A percentile compares a stretch with the other conserved stretches of the same genome.
Evolutionary conservation across 2,797 vertebrate species (phyloP).

Genomic region (Philypnodon macrostomus): DNA sequence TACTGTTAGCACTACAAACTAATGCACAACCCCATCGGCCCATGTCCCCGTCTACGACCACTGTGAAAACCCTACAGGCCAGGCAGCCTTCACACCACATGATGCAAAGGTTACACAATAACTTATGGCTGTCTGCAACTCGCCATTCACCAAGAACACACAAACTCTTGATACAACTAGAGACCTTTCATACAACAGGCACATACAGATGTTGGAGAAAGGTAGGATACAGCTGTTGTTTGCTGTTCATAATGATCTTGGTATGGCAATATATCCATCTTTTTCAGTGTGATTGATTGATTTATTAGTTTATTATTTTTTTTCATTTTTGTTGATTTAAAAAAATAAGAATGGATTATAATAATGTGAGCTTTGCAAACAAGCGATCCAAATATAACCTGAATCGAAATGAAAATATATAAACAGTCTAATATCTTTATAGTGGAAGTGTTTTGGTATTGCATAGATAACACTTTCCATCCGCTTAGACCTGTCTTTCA

Average conservation of each 20-base stretch:
- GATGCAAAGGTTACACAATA: constrained; percentile 65
- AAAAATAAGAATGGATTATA: too few relatives aligned
- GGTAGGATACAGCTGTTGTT: too few relatives aligned
- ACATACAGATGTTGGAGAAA: constrained; percentile 32
- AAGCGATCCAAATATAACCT: too few relatives aligned
- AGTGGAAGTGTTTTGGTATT: too few relatives aligned
- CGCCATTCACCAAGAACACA: constrained; percentile 10
- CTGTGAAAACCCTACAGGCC: constrained; percentile 36
- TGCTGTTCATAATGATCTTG: too few relatives aligned
- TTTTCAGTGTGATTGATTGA: too few relatives aligned
- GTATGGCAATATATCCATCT: too few relatives aligned
- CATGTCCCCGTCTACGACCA: constrained; percentile 37
- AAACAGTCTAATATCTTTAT: too few relatives aligned
- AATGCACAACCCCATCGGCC: constrained; percentile 52
- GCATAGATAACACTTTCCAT: neutral
- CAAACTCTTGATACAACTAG: constrained; percentile 20
- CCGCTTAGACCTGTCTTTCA: neutral
- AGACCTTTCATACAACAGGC: constrained; percentile 26
- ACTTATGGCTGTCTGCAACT: constrained; percentile 29
- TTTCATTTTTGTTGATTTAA: neutral
- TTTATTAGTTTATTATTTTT: neutral
- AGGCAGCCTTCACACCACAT: constrained; percentile 51
- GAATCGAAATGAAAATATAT: too few relatives aligned
- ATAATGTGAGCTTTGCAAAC: too few relatives aligned
- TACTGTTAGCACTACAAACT: constrained; percentile 45